phyloP scores from a whole-genome alignment of 1,140 invertebrate genomes.

The Hylaeus volcanicus region DNA sequence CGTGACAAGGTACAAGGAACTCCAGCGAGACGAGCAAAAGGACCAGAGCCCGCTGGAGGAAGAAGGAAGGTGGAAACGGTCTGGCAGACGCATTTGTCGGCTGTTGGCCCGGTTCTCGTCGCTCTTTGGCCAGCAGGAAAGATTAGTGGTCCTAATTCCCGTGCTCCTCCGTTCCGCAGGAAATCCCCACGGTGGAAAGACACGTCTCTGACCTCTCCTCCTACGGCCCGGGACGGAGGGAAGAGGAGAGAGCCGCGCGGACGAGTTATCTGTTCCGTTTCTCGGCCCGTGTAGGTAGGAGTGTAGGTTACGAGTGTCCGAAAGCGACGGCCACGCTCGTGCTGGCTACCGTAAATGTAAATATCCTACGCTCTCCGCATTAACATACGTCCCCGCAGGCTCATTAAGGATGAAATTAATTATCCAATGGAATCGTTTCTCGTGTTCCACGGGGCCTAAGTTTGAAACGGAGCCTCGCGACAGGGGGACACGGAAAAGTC shows the following conservation, averaged over 20 bases:
- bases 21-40: conserved; percentile 31
- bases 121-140: conserved; percentile 66
- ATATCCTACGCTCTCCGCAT: conserved; percentile 74
- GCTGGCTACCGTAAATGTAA: conserved; percentile 77
- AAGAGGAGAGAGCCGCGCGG: conserved; percentile 1
- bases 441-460: conserved; percentile 9
- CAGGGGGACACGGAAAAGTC: conserved; percentile 33
- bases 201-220: conserved; percentile 41
- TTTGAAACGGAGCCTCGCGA: not conserved
- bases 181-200: conserved; percentile 35
- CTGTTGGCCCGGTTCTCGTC: conserved; percentile 71
- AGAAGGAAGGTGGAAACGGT: conserved; percentile 58
- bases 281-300: conserved; percentile 52
- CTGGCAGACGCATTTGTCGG: conserved; percentile 77
- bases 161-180: conserved; percentile 39
- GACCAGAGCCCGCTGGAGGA: not conserved
- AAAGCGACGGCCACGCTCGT: conserved; percentile 65
- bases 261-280: conserved; percentile 60
- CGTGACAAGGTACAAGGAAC: conserved; percentile 54
- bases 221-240: not conserved
- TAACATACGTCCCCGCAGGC: conserved; percentile 78
- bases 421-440: conserved; percentile 72
- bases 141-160: conserved; percentile 69
- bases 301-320: conserved; percentile 61
- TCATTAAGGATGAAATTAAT: conserved; percentile 79